Evolutionary conservation across 2,888 invertebrate species (phyloP).

Genomic region (Ypsolopha scabrella): DNA sequence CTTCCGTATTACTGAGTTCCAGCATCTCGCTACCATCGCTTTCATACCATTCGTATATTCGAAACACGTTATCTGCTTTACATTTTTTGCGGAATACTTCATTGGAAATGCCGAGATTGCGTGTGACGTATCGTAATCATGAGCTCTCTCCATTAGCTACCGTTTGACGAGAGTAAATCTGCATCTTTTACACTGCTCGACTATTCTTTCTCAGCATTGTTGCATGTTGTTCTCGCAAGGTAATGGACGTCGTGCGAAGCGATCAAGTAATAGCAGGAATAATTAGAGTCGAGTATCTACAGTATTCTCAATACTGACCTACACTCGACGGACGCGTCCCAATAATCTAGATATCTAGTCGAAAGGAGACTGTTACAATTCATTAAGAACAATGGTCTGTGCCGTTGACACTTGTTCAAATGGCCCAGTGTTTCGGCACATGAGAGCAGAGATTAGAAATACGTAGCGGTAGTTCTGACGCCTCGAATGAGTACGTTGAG

Average conservation of each 20-base stretch:
- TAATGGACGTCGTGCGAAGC: background rate
- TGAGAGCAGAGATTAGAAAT: too few species aligned
- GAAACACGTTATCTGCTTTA: background rate
- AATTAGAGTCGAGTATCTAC: too few species aligned
- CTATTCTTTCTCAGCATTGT: background rate
- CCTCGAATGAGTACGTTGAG: too few species aligned
- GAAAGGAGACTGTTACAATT: slow-evolving; percentile 13
- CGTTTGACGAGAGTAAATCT: background rate
- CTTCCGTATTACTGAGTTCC: background rate
- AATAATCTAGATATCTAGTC: slow-evolving; percentile 27
- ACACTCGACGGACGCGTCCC: slow-evolving; percentile 22
- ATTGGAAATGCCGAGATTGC: slow-evolving; percentile 45
- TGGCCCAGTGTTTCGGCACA: background rate
- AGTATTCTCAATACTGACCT: slow-evolving; percentile 26
- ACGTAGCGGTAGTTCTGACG: too few species aligned
- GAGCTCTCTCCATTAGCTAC: slow-evolving; percentile 29
- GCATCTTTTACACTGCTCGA: background rate
- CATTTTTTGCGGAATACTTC: slow-evolving; percentile 38
- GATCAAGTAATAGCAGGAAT: slow-evolving; percentile 1
- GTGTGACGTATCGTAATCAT: slow-evolving; percentile 22
- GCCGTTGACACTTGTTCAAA: background rate
- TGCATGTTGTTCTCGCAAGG: background rate
- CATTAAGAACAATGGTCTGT: slow-evolving; percentile 16
- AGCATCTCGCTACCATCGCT: background rate
- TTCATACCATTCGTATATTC: background rate